A percentile compares a stretch with the other conserved stretches of the same genome.
Evolutionary conservation across 1,140 invertebrate species (phyloP).

Genomic region (Tribolium madens): DNA sequence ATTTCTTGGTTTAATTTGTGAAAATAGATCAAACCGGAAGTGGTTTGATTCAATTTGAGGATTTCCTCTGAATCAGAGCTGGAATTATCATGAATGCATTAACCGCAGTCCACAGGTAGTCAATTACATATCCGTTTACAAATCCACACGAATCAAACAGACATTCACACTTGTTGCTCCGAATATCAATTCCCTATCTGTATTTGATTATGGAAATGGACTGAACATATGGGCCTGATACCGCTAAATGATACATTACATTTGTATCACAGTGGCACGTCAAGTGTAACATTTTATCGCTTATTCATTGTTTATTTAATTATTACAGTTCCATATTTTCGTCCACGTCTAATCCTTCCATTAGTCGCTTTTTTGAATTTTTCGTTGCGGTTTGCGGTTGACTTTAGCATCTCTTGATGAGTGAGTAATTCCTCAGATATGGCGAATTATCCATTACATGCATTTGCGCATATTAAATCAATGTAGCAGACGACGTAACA

Average conservation of each 20-base stretch:
- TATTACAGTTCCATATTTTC: conserved; percentile 24
- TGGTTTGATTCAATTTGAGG: background rate
- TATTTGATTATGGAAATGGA: conserved; percentile 55
- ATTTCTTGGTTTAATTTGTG: background rate
- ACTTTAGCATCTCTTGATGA: conserved; percentile 1
- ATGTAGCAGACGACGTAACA: conserved; percentile 51
- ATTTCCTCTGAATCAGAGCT: background rate
- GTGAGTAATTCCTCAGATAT: conserved; percentile 42
- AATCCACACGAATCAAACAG: conserved; percentile 53
- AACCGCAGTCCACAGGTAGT: conserved; percentile 53
- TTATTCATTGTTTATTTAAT: conserved; percentile 49
- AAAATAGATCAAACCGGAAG: background rate
- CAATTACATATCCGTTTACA: conserved; percentile 54
- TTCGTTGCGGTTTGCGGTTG: conserved; percentile 13
- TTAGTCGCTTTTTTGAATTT: background rate
- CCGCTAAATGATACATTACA: conserved; percentile 50
- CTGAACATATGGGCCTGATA: conserved; percentile 54
- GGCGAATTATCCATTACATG: conserved; percentile 42
- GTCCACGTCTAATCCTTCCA: conserved; percentile 6
- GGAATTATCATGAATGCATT: conserved; percentile 37
- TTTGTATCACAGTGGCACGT: conserved; percentile 41
- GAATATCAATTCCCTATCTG: conserved; percentile 46
- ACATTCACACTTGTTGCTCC: conserved; percentile 55
- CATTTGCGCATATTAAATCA: conserved; percentile 53
- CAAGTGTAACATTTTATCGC: conserved; percentile 47